Evolutionary conservation across 2,797 vertebrate species (phyloP).

Genomic region (Amblyraja radiata): DNA sequence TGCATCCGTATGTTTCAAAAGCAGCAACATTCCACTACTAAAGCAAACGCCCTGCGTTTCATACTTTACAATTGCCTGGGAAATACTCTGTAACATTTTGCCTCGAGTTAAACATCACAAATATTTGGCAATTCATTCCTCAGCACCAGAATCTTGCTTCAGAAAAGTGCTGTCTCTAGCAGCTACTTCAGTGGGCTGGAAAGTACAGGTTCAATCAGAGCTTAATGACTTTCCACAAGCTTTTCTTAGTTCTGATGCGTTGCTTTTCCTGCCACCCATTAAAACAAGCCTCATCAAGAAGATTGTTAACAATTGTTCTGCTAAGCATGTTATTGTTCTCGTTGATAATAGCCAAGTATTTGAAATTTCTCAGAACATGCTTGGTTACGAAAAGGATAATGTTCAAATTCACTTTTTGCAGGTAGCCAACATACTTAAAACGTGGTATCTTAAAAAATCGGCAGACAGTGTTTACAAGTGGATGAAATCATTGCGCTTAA

Average conservation of each 20-base stretch:
- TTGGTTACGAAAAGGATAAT: conserved; percentile 48
- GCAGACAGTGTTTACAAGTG: conserved; percentile 55
- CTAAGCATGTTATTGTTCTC: conserved; percentile 60
- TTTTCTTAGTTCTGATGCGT: not conserved
- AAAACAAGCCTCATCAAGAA: not conserved
- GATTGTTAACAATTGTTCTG: conserved; percentile 37
- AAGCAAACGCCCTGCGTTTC: conserved; percentile 68
- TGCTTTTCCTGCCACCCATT: conserved; percentile 26
- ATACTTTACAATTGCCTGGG: conserved; percentile 70
- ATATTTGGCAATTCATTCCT: conserved; percentile 48
- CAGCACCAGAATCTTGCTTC: not conserved
- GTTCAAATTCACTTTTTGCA: conserved; percentile 57
- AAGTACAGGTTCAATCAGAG: not conserved
- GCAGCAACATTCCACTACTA: conserved; percentile 58
- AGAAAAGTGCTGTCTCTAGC: not conserved
- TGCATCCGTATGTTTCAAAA: conserved; percentile 59
- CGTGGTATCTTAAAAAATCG: conserved; percentile 55
- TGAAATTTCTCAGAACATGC: conserved; percentile 41
- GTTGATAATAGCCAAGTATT: conserved; percentile 47
- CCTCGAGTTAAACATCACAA: conserved; percentile 48
- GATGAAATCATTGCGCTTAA: conserved; percentile 59
- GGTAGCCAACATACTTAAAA: conserved; percentile 62
- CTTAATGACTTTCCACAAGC: not conserved
- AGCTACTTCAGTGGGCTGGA: not conserved
- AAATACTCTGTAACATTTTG: conserved; percentile 59